These are phyloP conservation scores for Rhinichthys klamathensis DNA, from an alignment of 2,113 vertebrate genomes.

Conservation along the genomic window DNA sequence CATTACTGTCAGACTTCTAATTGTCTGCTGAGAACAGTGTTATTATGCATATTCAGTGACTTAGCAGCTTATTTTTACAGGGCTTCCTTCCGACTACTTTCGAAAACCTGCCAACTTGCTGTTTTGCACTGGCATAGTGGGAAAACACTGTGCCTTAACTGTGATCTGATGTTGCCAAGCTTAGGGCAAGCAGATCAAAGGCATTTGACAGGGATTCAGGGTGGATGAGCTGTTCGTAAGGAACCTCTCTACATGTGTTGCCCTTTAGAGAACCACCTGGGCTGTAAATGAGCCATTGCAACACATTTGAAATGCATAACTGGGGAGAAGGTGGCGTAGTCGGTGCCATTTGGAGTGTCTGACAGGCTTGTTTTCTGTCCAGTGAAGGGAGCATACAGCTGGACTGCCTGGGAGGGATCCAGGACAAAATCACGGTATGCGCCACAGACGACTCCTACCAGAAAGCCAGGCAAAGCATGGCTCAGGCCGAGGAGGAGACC, in stretches of 20 bases:
- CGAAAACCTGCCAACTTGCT: neutral
- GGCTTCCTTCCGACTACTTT: neutral
- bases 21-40: neutral
- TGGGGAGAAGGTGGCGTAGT: neutral
- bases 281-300: neutral
- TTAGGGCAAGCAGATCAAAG: neutral
- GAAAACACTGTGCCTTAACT: neutral
- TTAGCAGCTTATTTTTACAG: neutral
- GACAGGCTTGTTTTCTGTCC: constrained; percentile 43
- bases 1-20: neutral
- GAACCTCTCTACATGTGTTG: neutral
- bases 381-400: constrained; percentile 91
- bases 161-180: neutral
- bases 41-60: neutral
- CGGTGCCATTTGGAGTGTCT: neutral
- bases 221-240: neutral
- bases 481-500: constrained; percentile 94
- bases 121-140: neutral
- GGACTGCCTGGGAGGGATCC: constrained; percentile 94
- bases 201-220: neutral
- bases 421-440: constrained; percentile 97
- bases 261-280: neutral
- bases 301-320: constrained; percentile 11
- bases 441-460: constrained; percentile 98
- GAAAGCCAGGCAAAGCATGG: constrained; percentile 95